A percentile compares a stretch with the other conserved stretches of the same genome.
Conservation (phyloP, 1,140 invertebrate genomes). For the Dryas iulia region DNA sequence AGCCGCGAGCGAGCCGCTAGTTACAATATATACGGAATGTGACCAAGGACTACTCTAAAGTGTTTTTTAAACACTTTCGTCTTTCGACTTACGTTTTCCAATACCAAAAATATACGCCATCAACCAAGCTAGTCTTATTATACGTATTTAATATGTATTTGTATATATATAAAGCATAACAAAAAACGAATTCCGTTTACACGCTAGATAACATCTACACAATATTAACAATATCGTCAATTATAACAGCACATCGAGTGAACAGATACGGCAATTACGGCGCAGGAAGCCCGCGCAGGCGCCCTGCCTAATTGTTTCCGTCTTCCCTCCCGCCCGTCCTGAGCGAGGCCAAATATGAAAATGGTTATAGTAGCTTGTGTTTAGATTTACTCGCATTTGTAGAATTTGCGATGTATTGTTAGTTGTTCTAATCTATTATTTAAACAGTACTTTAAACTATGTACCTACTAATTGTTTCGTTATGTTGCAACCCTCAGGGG, state of each 20-base stretch:
- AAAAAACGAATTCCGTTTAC: slow-evolving; percentile 5
- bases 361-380: not conserved
- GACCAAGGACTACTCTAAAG: no score
- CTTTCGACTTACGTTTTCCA: no score
- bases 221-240: slow-evolving; percentile 44
- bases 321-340: slow-evolving; percentile 25
- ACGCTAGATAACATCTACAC: slow-evolving; percentile 14
- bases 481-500: no score
- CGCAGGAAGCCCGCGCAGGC: slow-evolving; percentile 52
- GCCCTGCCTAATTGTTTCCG: slow-evolving; percentile 55
- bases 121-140: no score
- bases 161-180: not conserved
- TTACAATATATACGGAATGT: no score
- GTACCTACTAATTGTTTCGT: no score
- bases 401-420: not conserved
- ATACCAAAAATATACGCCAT: no score
- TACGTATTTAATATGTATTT: no score
- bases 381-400: not conserved
- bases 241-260: slow-evolving; percentile 46
- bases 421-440: not conserved
- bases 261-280: slow-evolving; percentile 51
- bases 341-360: slow-evolving; percentile 4
- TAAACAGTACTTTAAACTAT: no score
- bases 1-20: no score
- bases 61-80: no score